phyloP scores from a whole-genome alignment of 2,797 vertebrate species.

The Smutsia temminckii region DNA sequence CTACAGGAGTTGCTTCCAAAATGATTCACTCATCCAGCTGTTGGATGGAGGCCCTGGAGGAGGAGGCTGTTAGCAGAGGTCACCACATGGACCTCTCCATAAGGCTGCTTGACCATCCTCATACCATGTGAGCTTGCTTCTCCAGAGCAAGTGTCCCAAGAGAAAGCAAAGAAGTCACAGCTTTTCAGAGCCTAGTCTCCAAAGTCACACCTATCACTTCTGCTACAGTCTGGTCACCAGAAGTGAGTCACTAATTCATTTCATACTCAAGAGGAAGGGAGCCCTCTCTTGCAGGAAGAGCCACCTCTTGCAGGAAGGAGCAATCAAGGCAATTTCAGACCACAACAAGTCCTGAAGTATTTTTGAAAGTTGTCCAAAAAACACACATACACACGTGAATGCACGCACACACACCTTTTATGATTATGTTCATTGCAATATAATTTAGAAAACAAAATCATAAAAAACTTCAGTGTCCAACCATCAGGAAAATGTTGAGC shows the following conservation, averaged over 20 bases:
- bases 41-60: not conserved
- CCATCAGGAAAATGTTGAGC: not conserved
- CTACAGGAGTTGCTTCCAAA: not conserved
- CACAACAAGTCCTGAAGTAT: not conserved
- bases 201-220: not conserved
- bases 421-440: not conserved
- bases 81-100: not conserved
- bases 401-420: not conserved
- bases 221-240: not conserved
- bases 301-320: not conserved
- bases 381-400: not conserved
- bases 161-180: not conserved
- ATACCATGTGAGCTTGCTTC: not conserved
- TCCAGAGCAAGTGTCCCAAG: not conserved
- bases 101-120: not conserved
- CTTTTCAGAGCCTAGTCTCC: not conserved
- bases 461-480: not conserved
- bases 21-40: not conserved
- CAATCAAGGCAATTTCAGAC: not conserved
- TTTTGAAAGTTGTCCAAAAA: not conserved
- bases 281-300: not conserved
- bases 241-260: not conserved
- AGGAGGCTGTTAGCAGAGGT: not conserved
- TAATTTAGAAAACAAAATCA: not conserved
- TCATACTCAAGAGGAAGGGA: not conserved